Percentiles rank a stretch among this genome's conserved stretches.
Evolutionary conservation across 1,140 invertebrate species (phyloP).

Genomic region (Diorhabda elongata): DNA sequence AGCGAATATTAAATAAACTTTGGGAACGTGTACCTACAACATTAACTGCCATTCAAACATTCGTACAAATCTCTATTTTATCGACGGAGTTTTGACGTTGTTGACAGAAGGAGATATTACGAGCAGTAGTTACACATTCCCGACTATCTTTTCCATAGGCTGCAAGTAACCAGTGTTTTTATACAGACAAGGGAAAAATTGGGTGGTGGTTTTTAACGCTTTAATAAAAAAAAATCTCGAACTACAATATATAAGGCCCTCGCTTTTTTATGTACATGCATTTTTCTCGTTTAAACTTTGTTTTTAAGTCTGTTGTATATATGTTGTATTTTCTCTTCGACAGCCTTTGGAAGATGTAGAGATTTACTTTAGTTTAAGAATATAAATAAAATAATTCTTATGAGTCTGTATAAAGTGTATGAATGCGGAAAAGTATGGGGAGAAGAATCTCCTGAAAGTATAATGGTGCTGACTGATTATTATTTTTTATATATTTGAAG

Average conservation of each 20-base stretch:
- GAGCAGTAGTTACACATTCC: conserved; percentile 21
- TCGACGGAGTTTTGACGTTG: conserved; percentile 8
- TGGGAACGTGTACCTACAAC: conserved; percentile 29
- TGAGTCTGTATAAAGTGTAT: conserved; percentile 46
- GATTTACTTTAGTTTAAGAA: conserved; percentile 38
- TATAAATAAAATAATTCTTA: conserved; percentile 40
- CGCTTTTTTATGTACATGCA: conserved; percentile 29
- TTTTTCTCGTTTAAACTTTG: conserved; percentile 14
- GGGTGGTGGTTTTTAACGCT: conserved; percentile 43
- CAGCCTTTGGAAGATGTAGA: conserved; percentile 47
- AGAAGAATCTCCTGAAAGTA: conserved; percentile 36
- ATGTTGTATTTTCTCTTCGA: conserved; percentile 26
- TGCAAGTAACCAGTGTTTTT: conserved; percentile 25
- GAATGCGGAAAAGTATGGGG: conserved; percentile 37
- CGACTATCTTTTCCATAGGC: conserved; percentile 47
- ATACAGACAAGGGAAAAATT: conserved; percentile 41
- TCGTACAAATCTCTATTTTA: conserved; percentile 9
- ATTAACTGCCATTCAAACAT: neutral
- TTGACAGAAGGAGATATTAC: too few species aligned
- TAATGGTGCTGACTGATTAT: conserved; percentile 45
- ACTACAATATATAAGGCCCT: conserved; percentile 29
- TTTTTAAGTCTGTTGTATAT: conserved; percentile 34
- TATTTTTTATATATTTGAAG: conserved; percentile 33
- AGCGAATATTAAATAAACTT: conserved; percentile 14
- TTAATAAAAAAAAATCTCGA: conserved; percentile 27